A percentile compares a stretch with the other conserved stretches of the same genome.
These are phyloP conservation scores for Crypturellus undulatus DNA, from an alignment of 2,113 vertebrate species.

Conservation along the genomic window DNA sequence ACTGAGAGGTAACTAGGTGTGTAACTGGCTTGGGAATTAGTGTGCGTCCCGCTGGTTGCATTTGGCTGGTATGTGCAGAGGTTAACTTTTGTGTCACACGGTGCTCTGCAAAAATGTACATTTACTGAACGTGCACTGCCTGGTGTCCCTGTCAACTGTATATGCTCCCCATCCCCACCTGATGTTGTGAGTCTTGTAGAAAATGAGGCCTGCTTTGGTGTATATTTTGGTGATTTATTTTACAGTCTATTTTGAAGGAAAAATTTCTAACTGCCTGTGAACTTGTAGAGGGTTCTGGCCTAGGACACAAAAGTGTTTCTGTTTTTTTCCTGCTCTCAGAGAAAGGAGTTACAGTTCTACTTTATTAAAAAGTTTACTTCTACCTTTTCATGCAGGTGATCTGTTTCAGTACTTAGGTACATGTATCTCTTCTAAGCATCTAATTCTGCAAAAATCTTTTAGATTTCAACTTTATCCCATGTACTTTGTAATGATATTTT, in stretches of 20 bases:
- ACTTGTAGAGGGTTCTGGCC: not conserved
- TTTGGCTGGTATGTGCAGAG: not conserved
- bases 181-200: fast-evolving
- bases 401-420: not conserved
- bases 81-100: not conserved
- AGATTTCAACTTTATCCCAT: not conserved
- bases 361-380: not conserved
- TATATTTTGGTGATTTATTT: not conserved
- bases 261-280: not conserved
- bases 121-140: not conserved
- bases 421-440: not conserved
- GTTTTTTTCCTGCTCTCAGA: not conserved
- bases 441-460: not conserved
- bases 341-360: not conserved
- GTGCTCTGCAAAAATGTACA: not conserved
- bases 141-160: not conserved
- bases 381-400: not conserved
- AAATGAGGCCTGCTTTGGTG: not conserved
- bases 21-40: not conserved
- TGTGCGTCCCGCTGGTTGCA: not conserved
- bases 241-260: not conserved
- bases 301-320: not conserved
- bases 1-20: not conserved
- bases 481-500: not conserved
- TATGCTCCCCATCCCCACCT: not conserved